These are phyloP conservation scores for Thecophora atra DNA, from an alignment of 2,888 invertebrate species.

Conservation along the genomic window DNA sequence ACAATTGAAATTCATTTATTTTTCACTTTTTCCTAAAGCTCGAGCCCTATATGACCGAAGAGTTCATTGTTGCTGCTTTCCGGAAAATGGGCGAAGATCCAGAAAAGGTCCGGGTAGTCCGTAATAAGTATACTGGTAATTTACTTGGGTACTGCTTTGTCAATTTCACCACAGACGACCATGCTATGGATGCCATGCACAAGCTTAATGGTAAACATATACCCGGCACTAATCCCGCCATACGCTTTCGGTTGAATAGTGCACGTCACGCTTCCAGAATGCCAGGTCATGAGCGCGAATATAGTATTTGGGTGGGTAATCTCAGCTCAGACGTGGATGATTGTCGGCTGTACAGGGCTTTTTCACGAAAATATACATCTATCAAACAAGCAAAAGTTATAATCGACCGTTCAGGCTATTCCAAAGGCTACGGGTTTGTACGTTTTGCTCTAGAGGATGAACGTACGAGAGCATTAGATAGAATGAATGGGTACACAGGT, in stretches of 20 bases:
- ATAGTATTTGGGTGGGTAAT: conserved; percentile 96
- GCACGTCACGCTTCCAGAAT: conserved; percentile 80
- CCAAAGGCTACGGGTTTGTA: conserved; percentile 96
- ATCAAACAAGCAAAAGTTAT: conserved; percentile 97
- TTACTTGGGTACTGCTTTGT: conserved; percentile 96
- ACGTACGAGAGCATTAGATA: conserved; percentile 88
- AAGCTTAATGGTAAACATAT: conserved; percentile 95
- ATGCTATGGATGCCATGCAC: conserved; percentile 93
- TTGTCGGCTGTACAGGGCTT: conserved; percentile 89
- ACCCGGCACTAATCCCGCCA: conserved; percentile 88
- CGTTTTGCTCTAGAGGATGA: conserved; percentile 93
- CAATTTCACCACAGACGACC: conserved; percentile 86
- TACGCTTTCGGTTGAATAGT: conserved; percentile 86
- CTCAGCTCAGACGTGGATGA: conserved; percentile 93
- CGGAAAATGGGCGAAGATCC: conserved; percentile 91
- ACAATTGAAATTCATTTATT: background rate
- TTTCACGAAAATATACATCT: conserved; percentile 89
- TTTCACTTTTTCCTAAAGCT: conserved; percentile 67
- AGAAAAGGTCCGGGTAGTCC: conserved; percentile 88
- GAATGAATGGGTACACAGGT: conserved; percentile 93
- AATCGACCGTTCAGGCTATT: conserved; percentile 86
- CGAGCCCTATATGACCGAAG: conserved; percentile 93
- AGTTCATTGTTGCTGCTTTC: conserved; percentile 90
- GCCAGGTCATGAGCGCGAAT: conserved; percentile 83
- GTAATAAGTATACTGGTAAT: conserved; percentile 92